These are phyloP conservation scores for Eupithecia abbreviata DNA, from an alignment of 2,888 invertebrate genomes.

Conservation along the genomic window DNA sequence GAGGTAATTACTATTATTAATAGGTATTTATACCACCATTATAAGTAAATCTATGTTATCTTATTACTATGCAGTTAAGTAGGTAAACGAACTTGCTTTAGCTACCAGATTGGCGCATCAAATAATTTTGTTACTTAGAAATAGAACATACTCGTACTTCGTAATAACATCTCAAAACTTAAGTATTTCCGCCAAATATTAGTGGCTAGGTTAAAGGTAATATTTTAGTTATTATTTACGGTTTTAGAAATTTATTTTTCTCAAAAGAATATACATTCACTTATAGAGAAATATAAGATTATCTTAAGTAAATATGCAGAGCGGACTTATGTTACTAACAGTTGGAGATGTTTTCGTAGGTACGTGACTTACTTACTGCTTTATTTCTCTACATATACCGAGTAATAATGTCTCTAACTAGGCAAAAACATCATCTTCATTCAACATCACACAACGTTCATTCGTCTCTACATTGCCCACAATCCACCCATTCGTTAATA, in stretches of 20 bases:
- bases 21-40: no score
- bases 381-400: neutral
- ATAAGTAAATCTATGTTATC: no score
- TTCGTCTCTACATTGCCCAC: neutral
- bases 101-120: neutral
- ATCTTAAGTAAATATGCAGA: no score
- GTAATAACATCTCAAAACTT: neutral
- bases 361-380: no score
- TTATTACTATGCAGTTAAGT: no score
- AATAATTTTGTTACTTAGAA: neutral
- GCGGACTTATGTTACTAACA: no score
- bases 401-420: neutral
- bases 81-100: no score
- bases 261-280: no score
- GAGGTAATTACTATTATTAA: no score
- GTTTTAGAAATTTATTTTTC: no score
- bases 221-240: neutral
- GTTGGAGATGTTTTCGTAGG: no score
- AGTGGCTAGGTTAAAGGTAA: neutral
- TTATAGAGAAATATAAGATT: no score
- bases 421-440: neutral
- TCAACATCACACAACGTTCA: neutral
- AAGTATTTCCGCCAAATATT: neutral
- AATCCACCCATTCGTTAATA: neutral
- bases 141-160: neutral